Evolutionary conservation across 1,140 invertebrate genomes (phyloP), one percentile per base, ranked within the genome.

Genomic region (Aphaenogaster rudis): DNA sequence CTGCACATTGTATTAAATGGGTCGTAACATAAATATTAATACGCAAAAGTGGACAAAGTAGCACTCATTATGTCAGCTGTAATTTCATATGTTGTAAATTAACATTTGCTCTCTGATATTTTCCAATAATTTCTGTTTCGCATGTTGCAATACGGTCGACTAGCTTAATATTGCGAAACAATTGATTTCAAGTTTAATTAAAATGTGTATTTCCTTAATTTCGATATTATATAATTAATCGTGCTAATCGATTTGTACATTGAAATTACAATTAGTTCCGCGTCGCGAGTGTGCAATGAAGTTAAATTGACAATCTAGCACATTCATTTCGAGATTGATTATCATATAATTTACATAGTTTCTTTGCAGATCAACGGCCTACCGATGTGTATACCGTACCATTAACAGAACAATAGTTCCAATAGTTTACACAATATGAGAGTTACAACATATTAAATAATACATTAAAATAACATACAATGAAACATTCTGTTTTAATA

Each of bases 131-230:
- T 74, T 21, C 36, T 54, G 42, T 61, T 72, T 84, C 13, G n/a
- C 45, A 21, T 61, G 45, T 48, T 76, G 80, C 42, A 61, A 39
- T 33, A 84, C 57, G 54, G 80, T 84, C 54, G 80, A 84, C 69
- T 76, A 61, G 80, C 80, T 84, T 84, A 74, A 84, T 74, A 84
- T 84, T 61, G 71, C 45, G 54, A 48, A 84, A 84, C 80, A 84
- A 84, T 76, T 84, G 57, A 84, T 84, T 76, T 84, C 80, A 84
- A 84, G 80, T 84, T 84, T 84, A 84, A 84, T 84, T 84, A 84
- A 84, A 84, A 84, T 84, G 69, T 84, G 69, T 74, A 76, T 84
- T 84, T 84, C 69, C 80, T 84, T 84, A 84, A 84, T 84, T 84
- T 84, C 54, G 45, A 76, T 76, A 76, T 84, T 76, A 84, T 84